Base-by-base conservation (phyloP, 1,140 invertebrate species). In the Lerema accius region DNA sequence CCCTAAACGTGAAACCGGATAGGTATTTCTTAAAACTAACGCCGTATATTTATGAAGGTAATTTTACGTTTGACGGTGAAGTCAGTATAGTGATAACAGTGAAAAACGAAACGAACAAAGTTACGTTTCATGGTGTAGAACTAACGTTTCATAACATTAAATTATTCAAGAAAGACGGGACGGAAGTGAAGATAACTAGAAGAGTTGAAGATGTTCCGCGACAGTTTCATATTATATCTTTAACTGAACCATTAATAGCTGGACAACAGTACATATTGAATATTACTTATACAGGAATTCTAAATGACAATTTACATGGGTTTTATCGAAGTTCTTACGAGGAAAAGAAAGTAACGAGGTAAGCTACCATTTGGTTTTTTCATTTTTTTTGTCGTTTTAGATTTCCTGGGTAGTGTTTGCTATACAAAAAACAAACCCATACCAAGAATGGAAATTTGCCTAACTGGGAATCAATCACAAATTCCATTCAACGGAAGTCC, bases 241-340 rank as follows among this genome's bases (percentile, higher is more conserved):
- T 96, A 17, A 86, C 90, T 6, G 89, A 93, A 14, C 74, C 90
- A 13, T 81, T 97, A 19, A 81, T 89, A 39, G 84, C 81, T 1
- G 94, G 93, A 15, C 68, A 85, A 10, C 86, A 92, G 56, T 98
- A 97, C 79, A 84, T 93, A 10, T 79, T 98, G 40, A 84, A 93
- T 63, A 93, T 97, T 43, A 93, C 92, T 28, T 98, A 94, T 73
- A 89, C 91, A 0, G 96, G 96, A 1, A 85, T 93, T 14, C 85
- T 97, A 0, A 95, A 95, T 75, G 94, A 97, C 73, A 93, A 95
- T 65, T 84, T 97, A 23, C 94, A 95, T 72, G 97, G 97, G 13
- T 98, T 98, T 83, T 98, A 98, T 80, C 92, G 96, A 63, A 97
- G 96, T 86, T 96, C 94, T 0, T 98, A 98, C 77, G 93, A 92